Evolutionary conservation across 2,888 invertebrate genomes (phyloP).

Genomic region (Sesia bembeciformis): DNA sequence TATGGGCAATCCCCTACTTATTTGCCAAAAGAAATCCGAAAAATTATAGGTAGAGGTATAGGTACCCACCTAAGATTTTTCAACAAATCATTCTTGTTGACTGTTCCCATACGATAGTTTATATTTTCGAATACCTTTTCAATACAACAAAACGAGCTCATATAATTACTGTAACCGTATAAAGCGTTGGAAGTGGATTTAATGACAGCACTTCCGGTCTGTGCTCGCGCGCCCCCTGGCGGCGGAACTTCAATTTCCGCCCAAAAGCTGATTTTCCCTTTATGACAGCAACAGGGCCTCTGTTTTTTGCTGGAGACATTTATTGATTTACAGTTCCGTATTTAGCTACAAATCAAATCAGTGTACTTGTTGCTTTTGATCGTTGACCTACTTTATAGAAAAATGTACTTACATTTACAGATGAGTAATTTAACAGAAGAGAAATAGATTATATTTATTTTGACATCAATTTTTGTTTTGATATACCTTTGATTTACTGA

Average conservation of each 20-base stretch:
- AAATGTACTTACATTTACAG: too few relatives aligned
- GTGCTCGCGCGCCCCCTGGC: conserved; percentile 42
- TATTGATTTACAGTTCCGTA: conserved; percentile 20
- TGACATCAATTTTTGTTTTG: too few relatives aligned
- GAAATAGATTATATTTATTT: too few relatives aligned
- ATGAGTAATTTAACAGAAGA: too few relatives aligned
- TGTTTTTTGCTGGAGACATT: conserved; percentile 20
- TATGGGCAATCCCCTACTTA: too few relatives aligned
- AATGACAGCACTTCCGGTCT: conserved; percentile 41
- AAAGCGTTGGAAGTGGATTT: conserved; percentile 35
- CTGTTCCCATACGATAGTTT: neutral
- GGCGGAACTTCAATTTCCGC: conserved; percentile 65
- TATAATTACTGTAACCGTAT: conserved; percentile 33
- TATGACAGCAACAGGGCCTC: conserved; percentile 24
- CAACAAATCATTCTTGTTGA: too few relatives aligned
- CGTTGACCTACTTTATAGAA: too few relatives aligned
- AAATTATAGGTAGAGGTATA: too few relatives aligned
- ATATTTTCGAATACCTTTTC: conserved; percentile 10
- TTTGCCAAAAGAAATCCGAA: too few relatives aligned
- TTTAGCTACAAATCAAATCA: neutral
- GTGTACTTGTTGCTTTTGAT: neutral
- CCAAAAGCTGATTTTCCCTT: conserved; percentile 50
- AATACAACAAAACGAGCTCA: conserved; percentile 21
- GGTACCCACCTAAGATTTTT: too few relatives aligned
- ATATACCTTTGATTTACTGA: too few relatives aligned